A percentile compares a stretch with the other conserved stretches of the same genome.
These are phyloP conservation scores for Rachycentron canadum DNA, from an alignment of 2,797 vertebrate species.

Conservation along the genomic window DNA sequence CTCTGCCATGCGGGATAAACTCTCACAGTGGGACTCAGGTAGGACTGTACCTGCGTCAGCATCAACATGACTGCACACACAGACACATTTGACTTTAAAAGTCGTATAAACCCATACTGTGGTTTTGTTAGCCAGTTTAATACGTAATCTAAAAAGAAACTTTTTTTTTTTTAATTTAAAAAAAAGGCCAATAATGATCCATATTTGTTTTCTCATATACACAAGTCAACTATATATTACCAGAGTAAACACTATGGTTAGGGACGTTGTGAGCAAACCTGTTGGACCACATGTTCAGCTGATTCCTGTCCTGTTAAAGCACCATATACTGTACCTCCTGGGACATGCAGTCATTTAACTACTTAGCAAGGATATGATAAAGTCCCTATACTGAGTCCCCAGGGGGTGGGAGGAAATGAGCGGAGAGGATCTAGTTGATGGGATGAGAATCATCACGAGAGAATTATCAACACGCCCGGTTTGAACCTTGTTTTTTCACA, in stretches of 20 bases:
- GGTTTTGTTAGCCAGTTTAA: background rate
- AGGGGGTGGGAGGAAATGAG: conserved; percentile 59
- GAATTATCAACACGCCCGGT: conserved; percentile 62
- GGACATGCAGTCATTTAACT: conserved; percentile 38
- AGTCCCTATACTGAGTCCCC: conserved; percentile 41
- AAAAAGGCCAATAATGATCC: background rate
- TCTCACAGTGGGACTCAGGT: conserved; percentile 20
- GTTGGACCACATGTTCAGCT: conserved; percentile 28
- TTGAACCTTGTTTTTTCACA: conserved; percentile 35
- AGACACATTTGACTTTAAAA: no score
- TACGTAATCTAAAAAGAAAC: background rate
- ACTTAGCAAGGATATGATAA: conserved; percentile 50
- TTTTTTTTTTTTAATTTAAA: no score
- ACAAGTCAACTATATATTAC: background rate
- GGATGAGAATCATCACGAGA: conserved; percentile 62
- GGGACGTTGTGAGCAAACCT: background rate
- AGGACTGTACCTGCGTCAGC: conserved; percentile 23
- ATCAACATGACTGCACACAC: conserved; percentile 3
- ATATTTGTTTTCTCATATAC: background rate
- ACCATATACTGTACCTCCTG: conserved; percentile 8
- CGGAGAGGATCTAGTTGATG: conserved; percentile 66
- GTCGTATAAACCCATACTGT: conserved; percentile 13
- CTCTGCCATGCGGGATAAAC: conserved; percentile 45
- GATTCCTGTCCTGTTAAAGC: conserved; percentile 7
- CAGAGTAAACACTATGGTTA: background rate